Conservation (phyloP, 2,797 vertebrate species). For the Sebastes oblongus region DNA sequence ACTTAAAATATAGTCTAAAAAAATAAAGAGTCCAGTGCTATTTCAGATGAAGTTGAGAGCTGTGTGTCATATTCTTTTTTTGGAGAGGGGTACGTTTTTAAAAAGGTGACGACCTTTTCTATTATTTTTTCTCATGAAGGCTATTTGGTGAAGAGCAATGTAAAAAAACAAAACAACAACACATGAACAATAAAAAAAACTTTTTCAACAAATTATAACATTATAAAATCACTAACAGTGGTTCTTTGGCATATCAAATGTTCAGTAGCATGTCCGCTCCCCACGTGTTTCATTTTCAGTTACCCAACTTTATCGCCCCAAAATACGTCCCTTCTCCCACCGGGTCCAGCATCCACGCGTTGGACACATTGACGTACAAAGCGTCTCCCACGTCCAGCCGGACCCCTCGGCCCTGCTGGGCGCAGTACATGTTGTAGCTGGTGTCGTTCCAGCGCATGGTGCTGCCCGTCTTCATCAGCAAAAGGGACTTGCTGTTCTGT, state of each 20-base stretch:
- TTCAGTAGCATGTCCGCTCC: constrained; percentile 82
- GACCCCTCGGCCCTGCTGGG: constrained; percentile 91
- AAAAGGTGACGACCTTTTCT: constrained; percentile 19
- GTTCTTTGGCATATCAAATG: constrained; percentile 79
- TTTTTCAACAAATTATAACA: constrained; percentile 47
- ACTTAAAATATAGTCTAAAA: constrained; percentile 9
- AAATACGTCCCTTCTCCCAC: constrained; percentile 92
- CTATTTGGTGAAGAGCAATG: constrained; percentile 43
- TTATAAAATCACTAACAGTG: constrained; percentile 80
- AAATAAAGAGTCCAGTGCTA: constrained; percentile 56
- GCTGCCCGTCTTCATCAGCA: constrained; percentile 93
- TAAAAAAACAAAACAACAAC: constrained; percentile 17
- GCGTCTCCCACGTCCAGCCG: constrained; percentile 87
- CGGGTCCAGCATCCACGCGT: constrained; percentile 89
- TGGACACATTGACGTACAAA: constrained; percentile 91
- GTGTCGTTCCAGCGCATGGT: constrained; percentile 89
- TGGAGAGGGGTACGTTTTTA: not conserved
- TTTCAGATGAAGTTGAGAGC: constrained; percentile 37
- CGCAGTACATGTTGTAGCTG: constrained; percentile 94
- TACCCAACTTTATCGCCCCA: constrained; percentile 92
- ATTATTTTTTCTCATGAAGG: constrained; percentile 3
- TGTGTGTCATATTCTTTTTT: not conserved
- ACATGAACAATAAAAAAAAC: constrained; percentile 18
- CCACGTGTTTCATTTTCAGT: constrained; percentile 74
- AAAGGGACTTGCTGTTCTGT: constrained; percentile 80